phyloP scores from a whole-genome alignment of 2,113 vertebrate genomes.

The Antechinus flavipes region DNA sequence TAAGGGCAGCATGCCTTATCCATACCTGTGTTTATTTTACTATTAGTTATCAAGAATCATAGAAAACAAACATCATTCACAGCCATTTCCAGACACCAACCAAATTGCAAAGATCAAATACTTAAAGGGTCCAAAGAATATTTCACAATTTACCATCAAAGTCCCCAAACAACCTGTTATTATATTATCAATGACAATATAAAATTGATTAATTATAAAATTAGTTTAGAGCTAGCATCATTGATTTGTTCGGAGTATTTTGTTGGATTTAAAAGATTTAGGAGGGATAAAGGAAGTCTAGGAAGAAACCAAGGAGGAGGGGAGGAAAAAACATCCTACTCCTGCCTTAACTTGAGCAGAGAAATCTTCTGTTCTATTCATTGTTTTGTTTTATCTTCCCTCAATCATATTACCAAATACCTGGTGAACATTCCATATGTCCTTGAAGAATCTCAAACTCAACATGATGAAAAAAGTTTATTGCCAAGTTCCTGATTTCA shows the following conservation, averaged over 20 bases:
- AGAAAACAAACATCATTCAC: conserved; percentile 26
- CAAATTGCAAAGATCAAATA: conserved; percentile 41
- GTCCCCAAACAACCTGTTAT: conserved; percentile 56
- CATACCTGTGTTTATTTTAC: conserved; percentile 7
- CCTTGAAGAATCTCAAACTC: background rate
- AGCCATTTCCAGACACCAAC: conserved; percentile 29
- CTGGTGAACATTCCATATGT: background rate
- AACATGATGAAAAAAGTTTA: background rate
- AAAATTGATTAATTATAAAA: conserved; percentile 33
- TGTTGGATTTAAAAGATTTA: conserved; percentile 24
- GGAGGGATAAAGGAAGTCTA: background rate
- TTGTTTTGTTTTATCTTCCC: conserved; percentile 4
- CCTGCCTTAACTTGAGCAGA: background rate
- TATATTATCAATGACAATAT: conserved; percentile 21
- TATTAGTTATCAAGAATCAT: conserved; percentile 8
- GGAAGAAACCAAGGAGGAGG: conserved; percentile 12
- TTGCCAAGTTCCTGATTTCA: background rate
- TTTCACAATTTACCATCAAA: conserved; percentile 56
- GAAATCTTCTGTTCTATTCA: conserved; percentile 33
- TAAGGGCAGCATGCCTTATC: conserved; percentile 41
- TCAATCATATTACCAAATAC: background rate
- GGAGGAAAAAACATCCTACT: background rate
- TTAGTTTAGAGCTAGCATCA: background rate
- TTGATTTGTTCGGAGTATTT: conserved; percentile 12
- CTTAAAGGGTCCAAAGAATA: conserved; percentile 41